Conservation (phyloP, 2,113 vertebrate genomes). For the Paralichthys olivaceus region DNA sequence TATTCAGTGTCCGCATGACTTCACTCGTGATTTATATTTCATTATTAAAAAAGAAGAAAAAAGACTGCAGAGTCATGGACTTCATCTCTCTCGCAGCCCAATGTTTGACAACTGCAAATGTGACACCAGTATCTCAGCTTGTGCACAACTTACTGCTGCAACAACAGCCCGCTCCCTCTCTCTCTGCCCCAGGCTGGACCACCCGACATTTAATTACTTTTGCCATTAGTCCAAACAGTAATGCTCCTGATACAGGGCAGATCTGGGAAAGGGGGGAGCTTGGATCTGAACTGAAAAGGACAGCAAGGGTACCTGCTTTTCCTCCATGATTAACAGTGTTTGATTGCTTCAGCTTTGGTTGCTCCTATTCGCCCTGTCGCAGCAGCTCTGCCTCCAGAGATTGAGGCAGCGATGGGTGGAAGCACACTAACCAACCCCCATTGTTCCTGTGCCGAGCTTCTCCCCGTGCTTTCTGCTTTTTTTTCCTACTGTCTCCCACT, state of each 20-base stretch:
- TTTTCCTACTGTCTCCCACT: conserved; percentile 14
- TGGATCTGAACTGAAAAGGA: conserved; percentile 7
- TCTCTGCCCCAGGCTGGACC: conserved; percentile 32
- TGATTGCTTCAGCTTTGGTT: conserved; percentile 38
- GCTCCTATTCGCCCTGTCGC: conserved; percentile 14
- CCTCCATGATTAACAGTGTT: conserved; percentile 43
- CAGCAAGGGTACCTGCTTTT: conserved; percentile 41
- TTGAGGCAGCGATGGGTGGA: conserved; percentile 6
- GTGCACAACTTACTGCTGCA: conserved; percentile 21
- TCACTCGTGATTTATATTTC: conserved; percentile 8
- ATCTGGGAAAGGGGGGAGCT: conserved; percentile 1
- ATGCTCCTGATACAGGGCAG: conserved; percentile 44
- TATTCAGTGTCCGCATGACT: not conserved
- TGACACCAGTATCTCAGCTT: conserved; percentile 22
- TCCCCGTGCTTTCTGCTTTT: conserved; percentile 22
- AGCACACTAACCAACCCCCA: conserved; percentile 23
- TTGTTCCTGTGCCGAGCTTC: conserved; percentile 7
- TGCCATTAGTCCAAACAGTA: conserved; percentile 58
- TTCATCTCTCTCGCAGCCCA: conserved; percentile 9
- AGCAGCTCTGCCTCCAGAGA: conserved; percentile 16
- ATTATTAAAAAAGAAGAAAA: not conserved
- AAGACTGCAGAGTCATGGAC: not conserved
- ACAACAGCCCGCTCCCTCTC: not conserved
- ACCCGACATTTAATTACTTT: conserved; percentile 68
- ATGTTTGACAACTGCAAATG: conserved; percentile 42